Base-by-base conservation (phyloP, 2,888 invertebrate species). In the Anthoptus insignis region DNA sequence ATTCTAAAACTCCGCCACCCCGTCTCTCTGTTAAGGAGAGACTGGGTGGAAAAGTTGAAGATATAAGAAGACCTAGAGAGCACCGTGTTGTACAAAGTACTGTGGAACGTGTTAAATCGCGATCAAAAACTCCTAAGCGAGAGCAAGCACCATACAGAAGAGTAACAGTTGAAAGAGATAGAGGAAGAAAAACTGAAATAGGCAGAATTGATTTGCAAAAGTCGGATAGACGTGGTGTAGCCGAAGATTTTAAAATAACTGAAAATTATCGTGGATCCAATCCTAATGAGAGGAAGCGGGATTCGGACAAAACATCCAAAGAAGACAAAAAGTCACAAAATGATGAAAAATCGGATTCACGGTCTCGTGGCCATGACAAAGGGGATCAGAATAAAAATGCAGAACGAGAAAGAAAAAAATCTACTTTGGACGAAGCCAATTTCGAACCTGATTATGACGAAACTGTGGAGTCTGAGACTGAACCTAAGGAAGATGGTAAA, bases 1-100 rank as follows among this genome's bases (percentile, higher is more conserved):
- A 81, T 77, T 91, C 89, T 63, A 91, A 89, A 80, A 90, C 91
- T 19, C 95, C 96, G 7, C 95, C 96, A 0, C 94, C 94, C 0
- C 93, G 96, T 73, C 79, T 96, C 29, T 97, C 97, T 0, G 96
- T 97, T 0, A 97, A 97, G 83, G 97, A 97, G 70, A 94, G 97
- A 49, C 90, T 97, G 3, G 97, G 97, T 0, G 96, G 96, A 0
- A 96, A 97, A 88, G 94, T 97, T 0, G 96, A 96, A 67, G 95
- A 95, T 70, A 75, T 90, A 11, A 91, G 94, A 52, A 87, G 90
- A 72, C 81, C 86, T 29, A 87, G 94, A 76, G 95, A 96, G 65
- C 88, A 94, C 8, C 84, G 91, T 49, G 81, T 94, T 14, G 87
- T 94, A 9, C 94, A 94, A 57, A 94, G 94, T 74, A 94, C 94